Conservation (phyloP, 2,113 vertebrate genomes). For the Coptodon bakossiorum region DNA sequence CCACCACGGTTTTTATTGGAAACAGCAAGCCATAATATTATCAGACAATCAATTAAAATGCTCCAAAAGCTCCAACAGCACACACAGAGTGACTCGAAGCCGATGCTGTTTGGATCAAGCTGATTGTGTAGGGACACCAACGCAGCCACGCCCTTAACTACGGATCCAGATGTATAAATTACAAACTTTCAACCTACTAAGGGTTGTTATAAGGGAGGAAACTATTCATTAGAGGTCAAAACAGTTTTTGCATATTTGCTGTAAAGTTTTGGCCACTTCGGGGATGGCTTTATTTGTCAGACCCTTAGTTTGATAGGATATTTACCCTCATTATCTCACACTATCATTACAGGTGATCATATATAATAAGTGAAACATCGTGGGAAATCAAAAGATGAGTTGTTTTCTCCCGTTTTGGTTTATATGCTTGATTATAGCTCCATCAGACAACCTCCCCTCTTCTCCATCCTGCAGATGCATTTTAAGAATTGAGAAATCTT, state of each 20-base stretch:
- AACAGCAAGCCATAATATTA: not conserved
- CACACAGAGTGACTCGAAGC: not conserved
- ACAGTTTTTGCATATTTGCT: not conserved
- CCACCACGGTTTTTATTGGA: fast-evolving
- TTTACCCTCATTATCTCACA: not conserved
- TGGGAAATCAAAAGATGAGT: not conserved
- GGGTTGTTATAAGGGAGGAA: not conserved
- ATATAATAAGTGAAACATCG: not conserved
- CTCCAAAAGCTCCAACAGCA: not conserved
- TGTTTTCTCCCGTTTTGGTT: not conserved
- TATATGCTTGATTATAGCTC: not conserved
- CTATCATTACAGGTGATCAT: not conserved
- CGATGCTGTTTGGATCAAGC: not conserved
- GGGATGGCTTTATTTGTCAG: not conserved
- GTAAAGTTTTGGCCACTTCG: not conserved
- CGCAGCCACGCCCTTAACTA: not conserved
- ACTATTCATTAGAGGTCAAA: not conserved
- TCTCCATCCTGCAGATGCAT: not conserved
- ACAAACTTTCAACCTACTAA: not conserved
- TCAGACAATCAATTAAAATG: not conserved
- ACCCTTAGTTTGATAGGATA: not conserved
- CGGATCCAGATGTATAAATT: not conserved
- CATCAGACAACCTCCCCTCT: not conserved
- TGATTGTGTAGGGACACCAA: not conserved
- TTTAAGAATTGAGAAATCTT: not conserved